Evolutionary conservation across 2,888 invertebrate species (phyloP).

Genomic region (Erebia ligea): DNA sequence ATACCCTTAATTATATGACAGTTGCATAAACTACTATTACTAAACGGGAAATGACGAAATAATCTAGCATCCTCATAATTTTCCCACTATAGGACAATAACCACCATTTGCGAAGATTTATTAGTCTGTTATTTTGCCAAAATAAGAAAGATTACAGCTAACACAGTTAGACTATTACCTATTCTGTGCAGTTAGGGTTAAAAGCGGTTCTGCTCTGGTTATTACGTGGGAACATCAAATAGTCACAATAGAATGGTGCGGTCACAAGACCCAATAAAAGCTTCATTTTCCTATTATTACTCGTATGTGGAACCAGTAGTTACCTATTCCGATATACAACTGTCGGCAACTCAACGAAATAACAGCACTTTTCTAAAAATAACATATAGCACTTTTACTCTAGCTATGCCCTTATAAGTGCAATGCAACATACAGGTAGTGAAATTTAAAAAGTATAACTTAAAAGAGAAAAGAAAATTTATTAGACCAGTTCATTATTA

Average conservation of each 20-base stretch:
- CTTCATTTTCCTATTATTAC: neutral
- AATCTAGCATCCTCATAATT: slow-evolving; percentile 1
- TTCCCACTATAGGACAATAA: neutral
- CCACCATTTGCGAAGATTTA: slow-evolving; percentile 1
- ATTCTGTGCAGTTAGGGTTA: no score
- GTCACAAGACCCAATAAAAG: neutral
- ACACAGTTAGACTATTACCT: no score
- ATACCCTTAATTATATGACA: no score
- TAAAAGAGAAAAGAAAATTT: neutral
- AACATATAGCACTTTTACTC: neutral
- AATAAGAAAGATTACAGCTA: neutral
- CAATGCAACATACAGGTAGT: neutral
- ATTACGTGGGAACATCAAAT: slow-evolving; percentile 9
- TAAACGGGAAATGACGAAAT: neutral
- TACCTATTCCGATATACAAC: neutral
- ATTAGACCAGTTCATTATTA: no score
- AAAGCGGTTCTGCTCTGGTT: slow-evolving; percentile 14
- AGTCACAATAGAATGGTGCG: slow-evolving; percentile 1
- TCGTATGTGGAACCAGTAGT: neutral
- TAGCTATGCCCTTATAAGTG: neutral
- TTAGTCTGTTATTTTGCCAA: slow-evolving; percentile 8
- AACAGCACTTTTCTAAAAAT: neutral
- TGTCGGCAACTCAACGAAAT: neutral
- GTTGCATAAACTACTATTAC: no score
- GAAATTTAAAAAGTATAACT: neutral